phyloP scores from a whole-genome alignment of 2,888 invertebrate species.

The Drosophila paramelanica region DNA sequence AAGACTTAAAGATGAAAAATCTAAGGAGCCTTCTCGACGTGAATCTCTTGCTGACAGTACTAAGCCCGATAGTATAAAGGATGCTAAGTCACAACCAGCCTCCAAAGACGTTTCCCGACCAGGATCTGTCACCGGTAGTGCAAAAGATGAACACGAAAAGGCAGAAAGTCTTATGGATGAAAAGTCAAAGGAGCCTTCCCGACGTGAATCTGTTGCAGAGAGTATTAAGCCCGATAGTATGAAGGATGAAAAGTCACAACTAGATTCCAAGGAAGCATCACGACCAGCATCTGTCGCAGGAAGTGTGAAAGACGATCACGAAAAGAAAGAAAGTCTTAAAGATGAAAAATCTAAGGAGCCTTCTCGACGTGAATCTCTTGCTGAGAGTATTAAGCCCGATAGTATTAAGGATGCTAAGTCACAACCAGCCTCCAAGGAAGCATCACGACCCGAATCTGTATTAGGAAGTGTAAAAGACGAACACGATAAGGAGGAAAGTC shows the following conservation, averaged over 20 bases:
- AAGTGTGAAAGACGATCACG: constrained; percentile 5
- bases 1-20: too few relatives aligned
- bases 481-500: neutral
- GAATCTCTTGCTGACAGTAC: neutral
- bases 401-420: too few relatives aligned
- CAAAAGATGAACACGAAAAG: constrained; percentile 30
- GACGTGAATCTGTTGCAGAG: constrained; percentile 26
- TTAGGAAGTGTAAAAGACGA: constrained; percentile 20
- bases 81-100: neutral
- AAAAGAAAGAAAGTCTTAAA: neutral
- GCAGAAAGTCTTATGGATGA: constrained; percentile 37
- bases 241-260: constrained; percentile 35
- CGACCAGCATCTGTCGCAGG: constrained; percentile 25
- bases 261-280: constrained; percentile 30
- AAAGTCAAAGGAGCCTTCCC: constrained; percentile 6
- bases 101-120: constrained; percentile 17
- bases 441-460: too few relatives aligned
- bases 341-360: too few relatives aligned
- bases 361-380: too few relatives aligned
- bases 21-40: too few relatives aligned
- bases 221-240: constrained; percentile 18
- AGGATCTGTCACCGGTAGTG: constrained; percentile 42
- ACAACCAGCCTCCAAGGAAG: too few relatives aligned
- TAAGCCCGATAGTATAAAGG: constrained; percentile 7
- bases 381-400: too few relatives aligned